phyloP scores from a whole-genome alignment of 2,888 invertebrate species.

The Eupithecia insigniata region DNA sequence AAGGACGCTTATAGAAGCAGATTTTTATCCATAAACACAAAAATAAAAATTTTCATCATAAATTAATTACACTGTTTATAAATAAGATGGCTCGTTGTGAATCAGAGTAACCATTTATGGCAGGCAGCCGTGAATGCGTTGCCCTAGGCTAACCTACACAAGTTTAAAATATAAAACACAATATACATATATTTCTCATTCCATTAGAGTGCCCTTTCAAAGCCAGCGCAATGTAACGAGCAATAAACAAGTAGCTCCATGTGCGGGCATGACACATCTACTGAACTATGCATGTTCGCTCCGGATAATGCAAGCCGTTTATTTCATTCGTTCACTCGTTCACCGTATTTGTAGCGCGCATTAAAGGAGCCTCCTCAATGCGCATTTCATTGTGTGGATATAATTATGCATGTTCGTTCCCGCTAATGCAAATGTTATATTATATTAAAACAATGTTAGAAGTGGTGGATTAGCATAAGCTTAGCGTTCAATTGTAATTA shows the following conservation, averaged over 20 bases:
- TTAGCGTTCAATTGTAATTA: too few relatives aligned
- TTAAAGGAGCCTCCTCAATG: too few relatives aligned
- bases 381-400: too few relatives aligned
- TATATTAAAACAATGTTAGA: too few relatives aligned
- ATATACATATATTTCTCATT: neutral
- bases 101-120: too few relatives aligned
- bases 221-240: neutral
- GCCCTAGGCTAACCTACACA: neutral
- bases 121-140: too few relatives aligned
- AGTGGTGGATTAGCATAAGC: too few relatives aligned
- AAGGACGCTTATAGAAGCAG: too few relatives aligned
- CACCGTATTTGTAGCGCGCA: neutral
- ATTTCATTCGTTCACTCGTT: slow-evolving; percentile 2
- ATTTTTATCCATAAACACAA: too few relatives aligned
- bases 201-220: slow-evolving; percentile 2
- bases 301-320: neutral
- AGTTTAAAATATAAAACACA: neutral
- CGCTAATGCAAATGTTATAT: neutral
- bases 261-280: slow-evolving; percentile 3
- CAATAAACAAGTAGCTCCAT: slow-evolving; percentile 21
- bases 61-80: too few relatives aligned
- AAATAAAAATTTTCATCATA: too few relatives aligned
- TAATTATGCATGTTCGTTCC: neutral
- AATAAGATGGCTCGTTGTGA: neutral
- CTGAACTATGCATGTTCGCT: slow-evolving; percentile 25